phyloP scores from a whole-genome alignment of 2,888 invertebrate genomes.

The Hypselothyrea guttata region DNA sequence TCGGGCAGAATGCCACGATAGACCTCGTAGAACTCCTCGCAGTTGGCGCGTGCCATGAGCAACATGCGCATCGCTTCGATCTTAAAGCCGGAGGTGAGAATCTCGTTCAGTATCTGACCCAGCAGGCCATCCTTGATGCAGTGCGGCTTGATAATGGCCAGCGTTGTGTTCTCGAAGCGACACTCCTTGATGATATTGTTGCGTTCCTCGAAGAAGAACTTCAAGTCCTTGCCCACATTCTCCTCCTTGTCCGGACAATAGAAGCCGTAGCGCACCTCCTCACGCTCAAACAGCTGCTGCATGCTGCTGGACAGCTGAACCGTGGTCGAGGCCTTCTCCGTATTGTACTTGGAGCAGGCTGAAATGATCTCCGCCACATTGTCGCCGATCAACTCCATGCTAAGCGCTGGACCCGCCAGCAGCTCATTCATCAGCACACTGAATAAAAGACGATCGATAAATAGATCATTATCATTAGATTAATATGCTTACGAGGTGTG shows the following conservation, averaged over 20 bases:
- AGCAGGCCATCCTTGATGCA: slow-evolving; percentile 88
- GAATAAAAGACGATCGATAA: neutral
- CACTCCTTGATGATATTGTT: slow-evolving; percentile 83
- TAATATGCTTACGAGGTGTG: slow-evolving; percentile 85
- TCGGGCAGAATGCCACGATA: slow-evolving; percentile 94
- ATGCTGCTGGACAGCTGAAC: slow-evolving; percentile 80
- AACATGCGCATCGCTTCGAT: slow-evolving; percentile 92
- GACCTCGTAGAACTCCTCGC: slow-evolving; percentile 95
- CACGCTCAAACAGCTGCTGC: slow-evolving; percentile 87
- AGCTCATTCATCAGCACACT: slow-evolving; percentile 77
- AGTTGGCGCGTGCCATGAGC: slow-evolving; percentile 90
- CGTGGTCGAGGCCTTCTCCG: slow-evolving; percentile 43
- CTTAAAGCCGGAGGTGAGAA: slow-evolving; percentile 89
- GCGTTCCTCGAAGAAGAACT: slow-evolving; percentile 85
- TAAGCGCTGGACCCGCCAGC: slow-evolving; percentile 74
- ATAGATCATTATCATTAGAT: too few relatives aligned
- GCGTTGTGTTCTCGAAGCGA: slow-evolving; percentile 87
- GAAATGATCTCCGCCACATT: slow-evolving; percentile 79
- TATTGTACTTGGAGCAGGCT: slow-evolving; percentile 57
- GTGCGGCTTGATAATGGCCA: slow-evolving; percentile 95
- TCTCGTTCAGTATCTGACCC: slow-evolving; percentile 88
- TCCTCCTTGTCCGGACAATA: slow-evolving; percentile 86
- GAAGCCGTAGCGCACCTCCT: slow-evolving; percentile 87
- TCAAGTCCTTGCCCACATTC: slow-evolving; percentile 82
- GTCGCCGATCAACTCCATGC: slow-evolving; percentile 79